Evolutionary conservation across 2,113 vertebrate genomes (phyloP).

Genomic region (Glaucomys volans): DNA sequence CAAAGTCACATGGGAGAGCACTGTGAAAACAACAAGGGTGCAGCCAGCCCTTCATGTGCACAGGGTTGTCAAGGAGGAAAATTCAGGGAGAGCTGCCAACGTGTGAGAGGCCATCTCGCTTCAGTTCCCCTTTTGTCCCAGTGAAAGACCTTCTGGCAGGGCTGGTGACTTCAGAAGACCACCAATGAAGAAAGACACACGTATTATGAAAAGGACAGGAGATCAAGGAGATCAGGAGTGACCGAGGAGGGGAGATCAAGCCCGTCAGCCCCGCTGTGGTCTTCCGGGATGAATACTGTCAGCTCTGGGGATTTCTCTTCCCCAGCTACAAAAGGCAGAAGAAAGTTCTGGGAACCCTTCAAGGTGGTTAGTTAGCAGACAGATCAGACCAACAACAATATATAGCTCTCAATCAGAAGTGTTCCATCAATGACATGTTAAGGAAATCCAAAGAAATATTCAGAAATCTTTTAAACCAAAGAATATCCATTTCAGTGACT

Average conservation of each 20-base stretch:
- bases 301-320: background rate
- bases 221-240: background rate
- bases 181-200: constrained; percentile 63
- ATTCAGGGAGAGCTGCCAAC: constrained; percentile 52
- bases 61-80: constrained; percentile 59
- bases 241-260: background rate
- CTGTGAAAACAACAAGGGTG: constrained; percentile 56
- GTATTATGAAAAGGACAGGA: background rate
- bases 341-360: background rate
- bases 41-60: background rate
- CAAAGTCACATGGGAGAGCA: constrained; percentile 61
- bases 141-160: constrained; percentile 66
- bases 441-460: constrained; percentile 16
- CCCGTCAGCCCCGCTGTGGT: background rate
- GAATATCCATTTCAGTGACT: background rate
- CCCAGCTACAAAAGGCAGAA: background rate
- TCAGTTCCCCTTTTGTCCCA: constrained; percentile 69
- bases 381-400: background rate
- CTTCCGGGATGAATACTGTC: background rate
- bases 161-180: constrained; percentile 70
- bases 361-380: background rate
- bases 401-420: background rate
- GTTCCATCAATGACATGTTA: background rate
- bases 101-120: constrained; percentile 67
- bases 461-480: constrained; percentile 17